Base-by-base conservation (phyloP, 2,888 invertebrate genomes). In the Standfussiana lucernea region DNA sequence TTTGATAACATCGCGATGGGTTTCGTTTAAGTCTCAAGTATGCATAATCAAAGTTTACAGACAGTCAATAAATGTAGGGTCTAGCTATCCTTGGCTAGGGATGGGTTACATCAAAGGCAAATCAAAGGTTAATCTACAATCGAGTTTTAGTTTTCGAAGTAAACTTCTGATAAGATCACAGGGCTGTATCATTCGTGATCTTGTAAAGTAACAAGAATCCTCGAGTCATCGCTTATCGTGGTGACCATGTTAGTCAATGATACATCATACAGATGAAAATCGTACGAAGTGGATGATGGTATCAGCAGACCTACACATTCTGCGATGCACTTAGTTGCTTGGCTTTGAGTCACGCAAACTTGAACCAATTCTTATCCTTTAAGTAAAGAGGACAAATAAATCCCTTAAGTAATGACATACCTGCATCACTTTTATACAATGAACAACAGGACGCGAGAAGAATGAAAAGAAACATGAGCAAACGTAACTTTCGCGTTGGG, bases 1-100 rank as follows among this genome's bases (percentile, higher is more conserved):
- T 67, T 68, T 68, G 62, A 78, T 78, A 67, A 32, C 11, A 59
- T 67, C 24, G 35, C 35, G 11, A 79, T 53, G 67, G 59, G 35
- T 67, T 64, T 56, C 61, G 28, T 78, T 61, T 37, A 59, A 37
- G 50, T 78, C 67, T 65, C 61, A 78, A 66, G 50, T 66, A 35
- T 66, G 64, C 56, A 35, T 59, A 69, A 15, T 13, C 64, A 61
- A 59, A 42, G 59, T 62, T 45, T 64, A 64, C 18, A 64, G 40
- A 64, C 40, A 45, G 24, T 61, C 8, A 53, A 37, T 47, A 59
- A 62, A 72, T 59, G 24, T 56, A 47, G 18, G 47, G 28, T 66
- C 18, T 32, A 32, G 35, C 28, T 13, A 65, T 68, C 62, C 61
- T 72, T 73, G 32, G n/a, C 67, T 47, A 50, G 15, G 32, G 62